A percentile compares a stretch with the other conserved stretches of the same genome.
Evolutionary conservation across 2,113 vertebrate species (phyloP).

Genomic region (Cebidichthys violaceus): DNA sequence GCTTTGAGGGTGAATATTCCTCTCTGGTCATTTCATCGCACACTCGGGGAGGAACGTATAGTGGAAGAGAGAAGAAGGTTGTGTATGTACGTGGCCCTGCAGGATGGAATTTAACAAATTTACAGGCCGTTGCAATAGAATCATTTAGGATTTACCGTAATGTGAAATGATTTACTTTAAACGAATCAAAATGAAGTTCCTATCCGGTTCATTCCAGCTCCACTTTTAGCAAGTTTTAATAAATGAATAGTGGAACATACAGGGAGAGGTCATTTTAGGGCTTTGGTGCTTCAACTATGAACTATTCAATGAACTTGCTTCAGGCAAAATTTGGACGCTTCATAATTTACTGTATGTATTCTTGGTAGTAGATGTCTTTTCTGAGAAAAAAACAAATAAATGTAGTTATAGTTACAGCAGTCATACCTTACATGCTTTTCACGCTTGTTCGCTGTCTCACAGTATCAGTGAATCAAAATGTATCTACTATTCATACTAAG

Average conservation of each 20-base stretch:
- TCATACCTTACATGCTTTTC: too few relatives aligned
- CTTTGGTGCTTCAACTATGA: not conserved
- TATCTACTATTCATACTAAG: too few relatives aligned
- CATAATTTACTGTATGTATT: too few relatives aligned
- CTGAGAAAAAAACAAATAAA: too few relatives aligned
- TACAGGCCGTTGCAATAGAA: not conserved
- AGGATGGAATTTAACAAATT: not conserved
- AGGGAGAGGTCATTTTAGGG: not conserved
- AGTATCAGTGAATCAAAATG: too few relatives aligned
- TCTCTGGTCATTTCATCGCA: not conserved
- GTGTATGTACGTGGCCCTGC: not conserved
- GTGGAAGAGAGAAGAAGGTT: not conserved
- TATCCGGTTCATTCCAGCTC: not conserved
- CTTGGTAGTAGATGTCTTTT: too few relatives aligned
- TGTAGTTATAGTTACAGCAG: too few relatives aligned
- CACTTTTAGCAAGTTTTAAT: not conserved
- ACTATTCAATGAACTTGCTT: not conserved
- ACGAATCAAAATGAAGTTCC: not conserved
- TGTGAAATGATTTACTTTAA: not conserved
- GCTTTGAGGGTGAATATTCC: conserved; percentile 22
- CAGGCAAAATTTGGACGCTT: not conserved
- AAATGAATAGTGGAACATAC: not conserved
- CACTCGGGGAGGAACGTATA: not conserved
- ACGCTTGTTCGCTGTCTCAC: too few relatives aligned
- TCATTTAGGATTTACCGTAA: not conserved